These are phyloP conservation scores for Mesorhabditis belari DNA, from an alignment of 2,888 invertebrate genomes.

Conservation along the genomic window DNA sequence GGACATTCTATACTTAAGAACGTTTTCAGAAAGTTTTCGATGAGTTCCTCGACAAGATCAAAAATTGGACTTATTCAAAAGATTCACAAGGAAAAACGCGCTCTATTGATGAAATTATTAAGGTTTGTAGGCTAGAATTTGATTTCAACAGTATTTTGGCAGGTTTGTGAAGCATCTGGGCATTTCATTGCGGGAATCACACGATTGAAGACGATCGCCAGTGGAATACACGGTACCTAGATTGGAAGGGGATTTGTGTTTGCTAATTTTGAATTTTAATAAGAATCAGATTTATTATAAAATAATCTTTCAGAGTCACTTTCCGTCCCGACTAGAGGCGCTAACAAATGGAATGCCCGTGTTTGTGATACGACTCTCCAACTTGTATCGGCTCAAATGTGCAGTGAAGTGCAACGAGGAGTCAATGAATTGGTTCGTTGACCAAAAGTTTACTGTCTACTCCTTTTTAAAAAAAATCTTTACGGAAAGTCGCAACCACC, in stretches of 20 bases:
- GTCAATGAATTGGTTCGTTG: background rate
- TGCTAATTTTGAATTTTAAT: background rate
- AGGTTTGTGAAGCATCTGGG: background rate
- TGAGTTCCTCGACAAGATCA: background rate
- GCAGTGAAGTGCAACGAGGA: background rate
- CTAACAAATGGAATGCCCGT: background rate
- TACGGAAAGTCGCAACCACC: too few species aligned
- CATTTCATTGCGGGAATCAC: background rate
- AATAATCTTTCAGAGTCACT: background rate
- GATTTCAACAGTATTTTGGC: too few species aligned
- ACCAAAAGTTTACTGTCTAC: background rate
- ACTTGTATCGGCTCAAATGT: background rate
- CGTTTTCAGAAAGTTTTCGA: background rate
- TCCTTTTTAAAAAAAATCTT: too few species aligned
- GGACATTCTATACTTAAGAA: background rate
- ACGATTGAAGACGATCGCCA: background rate
- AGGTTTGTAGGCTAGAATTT: background rate
- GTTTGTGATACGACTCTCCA: background rate
- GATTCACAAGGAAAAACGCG: background rate
- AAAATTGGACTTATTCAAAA: background rate
- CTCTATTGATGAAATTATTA: background rate
- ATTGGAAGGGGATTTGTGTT: too few species aligned
- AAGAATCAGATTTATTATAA: background rate
- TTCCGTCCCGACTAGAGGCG: background rate
- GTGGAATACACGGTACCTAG: too few species aligned